These are phyloP conservation scores for Conus canariensis DNA, from an alignment of 2,888 invertebrate genomes.

Conservation along the genomic window DNA sequence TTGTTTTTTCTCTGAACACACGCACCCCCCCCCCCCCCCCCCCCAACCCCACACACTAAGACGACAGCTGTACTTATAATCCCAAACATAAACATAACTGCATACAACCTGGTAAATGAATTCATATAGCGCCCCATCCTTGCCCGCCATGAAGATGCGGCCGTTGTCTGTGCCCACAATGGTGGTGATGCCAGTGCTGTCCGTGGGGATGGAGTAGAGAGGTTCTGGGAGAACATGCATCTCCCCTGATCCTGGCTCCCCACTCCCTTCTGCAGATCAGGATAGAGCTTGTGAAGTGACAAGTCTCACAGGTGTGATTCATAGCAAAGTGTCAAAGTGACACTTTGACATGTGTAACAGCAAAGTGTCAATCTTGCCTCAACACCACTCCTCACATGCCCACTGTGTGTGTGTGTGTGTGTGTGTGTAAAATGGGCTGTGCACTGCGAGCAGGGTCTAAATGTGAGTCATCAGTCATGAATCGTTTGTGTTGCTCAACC, in stretches of 20 bases:
- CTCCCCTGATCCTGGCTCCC: constrained; percentile 78
- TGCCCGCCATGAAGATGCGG: constrained; percentile 95
- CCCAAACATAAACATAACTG: not conserved
- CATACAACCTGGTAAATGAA: constrained; percentile 90
- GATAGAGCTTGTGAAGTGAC: not conserved
- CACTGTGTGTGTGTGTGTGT: too few species aligned
- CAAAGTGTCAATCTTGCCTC: too few species aligned
- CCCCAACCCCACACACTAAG: not conserved
- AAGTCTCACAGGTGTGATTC: too few species aligned
- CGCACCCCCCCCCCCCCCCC: not conserved
- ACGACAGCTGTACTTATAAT: not conserved
- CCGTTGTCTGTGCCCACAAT: constrained; percentile 90
- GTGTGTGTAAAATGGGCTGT: too few species aligned
- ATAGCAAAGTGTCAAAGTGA: too few species aligned
- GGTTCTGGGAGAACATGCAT: constrained; percentile 96
- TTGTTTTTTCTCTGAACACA: not conserved
- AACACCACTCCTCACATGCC: too few species aligned
- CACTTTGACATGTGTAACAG: too few species aligned
- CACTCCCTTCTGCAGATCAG: constrained; percentile 38
- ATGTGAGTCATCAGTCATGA: too few species aligned
- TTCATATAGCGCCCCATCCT: constrained; percentile 96
- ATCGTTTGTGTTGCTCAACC: too few species aligned
- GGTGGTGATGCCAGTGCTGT: constrained; percentile 88
- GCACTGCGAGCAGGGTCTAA: too few species aligned
- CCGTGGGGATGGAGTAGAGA: constrained; percentile 94